These are phyloP conservation scores for Sisor rabdophorus DNA, from an alignment of 2,113 vertebrate species.

Conservation along the genomic window DNA sequence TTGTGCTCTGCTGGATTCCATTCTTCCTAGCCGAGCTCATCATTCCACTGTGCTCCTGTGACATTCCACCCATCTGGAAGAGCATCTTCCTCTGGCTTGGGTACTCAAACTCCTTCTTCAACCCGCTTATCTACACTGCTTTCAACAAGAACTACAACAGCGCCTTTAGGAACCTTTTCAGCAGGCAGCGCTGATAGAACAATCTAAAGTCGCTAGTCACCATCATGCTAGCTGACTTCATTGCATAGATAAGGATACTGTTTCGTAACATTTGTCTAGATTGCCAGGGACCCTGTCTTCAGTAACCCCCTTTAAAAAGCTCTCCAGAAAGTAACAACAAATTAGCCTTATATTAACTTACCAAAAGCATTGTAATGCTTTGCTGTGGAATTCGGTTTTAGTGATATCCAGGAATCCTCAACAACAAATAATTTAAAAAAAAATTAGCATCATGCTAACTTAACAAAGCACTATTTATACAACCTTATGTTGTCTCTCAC, in stretches of 20 bases:
- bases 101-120: constrained; percentile 98
- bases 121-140: constrained; percentile 93
- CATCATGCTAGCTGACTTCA: background rate
- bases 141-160: constrained; percentile 98
- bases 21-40: constrained; percentile 95
- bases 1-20: constrained; percentile 93
- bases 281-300: background rate
- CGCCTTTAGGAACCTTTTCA: constrained; percentile 88
- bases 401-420: too few relatives aligned
- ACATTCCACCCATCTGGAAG: constrained; percentile 89
- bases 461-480: background rate
- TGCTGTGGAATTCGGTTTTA: background rate
- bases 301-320: background rate
- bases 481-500: background rate
- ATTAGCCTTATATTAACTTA: background rate
- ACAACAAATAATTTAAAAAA: background rate
- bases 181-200: constrained; percentile 75
- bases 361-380: background rate
- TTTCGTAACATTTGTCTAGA: too few relatives aligned
- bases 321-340: background rate
- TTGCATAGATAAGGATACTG: too few relatives aligned
- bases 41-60: constrained; percentile 82
- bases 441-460: background rate
- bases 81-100: constrained; percentile 96
- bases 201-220: background rate